Conservation (phyloP, 1,140 invertebrate genomes). For the Calliopsis andreniformis region DNA sequence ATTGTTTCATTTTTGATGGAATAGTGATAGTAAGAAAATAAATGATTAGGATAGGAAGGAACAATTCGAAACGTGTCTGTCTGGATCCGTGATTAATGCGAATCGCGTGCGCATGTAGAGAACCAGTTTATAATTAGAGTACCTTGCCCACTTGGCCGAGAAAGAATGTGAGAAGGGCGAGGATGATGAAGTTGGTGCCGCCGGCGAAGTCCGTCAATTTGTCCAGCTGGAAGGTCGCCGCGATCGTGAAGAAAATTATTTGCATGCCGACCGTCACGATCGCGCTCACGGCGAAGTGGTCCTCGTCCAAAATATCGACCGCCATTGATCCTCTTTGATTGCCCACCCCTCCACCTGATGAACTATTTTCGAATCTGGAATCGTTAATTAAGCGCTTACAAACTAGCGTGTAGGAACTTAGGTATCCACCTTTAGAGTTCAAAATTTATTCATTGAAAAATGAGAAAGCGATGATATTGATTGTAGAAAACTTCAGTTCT, state of each 20-base stretch:
- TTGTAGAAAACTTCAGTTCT: too few species aligned
- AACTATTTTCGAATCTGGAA: conserved; percentile 58
- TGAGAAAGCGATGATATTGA: too few species aligned
- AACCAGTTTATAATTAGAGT: conserved; percentile 48
- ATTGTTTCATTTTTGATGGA: background rate
- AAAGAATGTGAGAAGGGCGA: conserved; percentile 93
- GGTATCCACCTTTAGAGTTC: too few species aligned
- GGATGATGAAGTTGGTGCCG: conserved; percentile 94
- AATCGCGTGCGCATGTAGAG: background rate
- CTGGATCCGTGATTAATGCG: background rate
- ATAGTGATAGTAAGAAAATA: background rate
- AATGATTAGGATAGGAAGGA: background rate
- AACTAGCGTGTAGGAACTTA: background rate
- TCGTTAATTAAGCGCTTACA: background rate
- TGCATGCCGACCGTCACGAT: conserved; percentile 94
- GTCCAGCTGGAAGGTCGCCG: conserved; percentile 92
- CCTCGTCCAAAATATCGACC: conserved; percentile 89
- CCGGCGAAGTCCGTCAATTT: conserved; percentile 96
- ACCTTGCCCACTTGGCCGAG: conserved; percentile 90
- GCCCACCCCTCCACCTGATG: conserved; percentile 11
- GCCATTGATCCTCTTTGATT: conserved; percentile 79
- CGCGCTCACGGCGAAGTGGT: conserved; percentile 93
- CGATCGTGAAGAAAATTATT: conserved; percentile 92
- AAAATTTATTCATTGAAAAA: too few species aligned
- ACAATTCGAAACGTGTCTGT: too few species aligned